Conservation (phyloP, 1,140 invertebrate genomes). For the Dryas iulia region DNA sequence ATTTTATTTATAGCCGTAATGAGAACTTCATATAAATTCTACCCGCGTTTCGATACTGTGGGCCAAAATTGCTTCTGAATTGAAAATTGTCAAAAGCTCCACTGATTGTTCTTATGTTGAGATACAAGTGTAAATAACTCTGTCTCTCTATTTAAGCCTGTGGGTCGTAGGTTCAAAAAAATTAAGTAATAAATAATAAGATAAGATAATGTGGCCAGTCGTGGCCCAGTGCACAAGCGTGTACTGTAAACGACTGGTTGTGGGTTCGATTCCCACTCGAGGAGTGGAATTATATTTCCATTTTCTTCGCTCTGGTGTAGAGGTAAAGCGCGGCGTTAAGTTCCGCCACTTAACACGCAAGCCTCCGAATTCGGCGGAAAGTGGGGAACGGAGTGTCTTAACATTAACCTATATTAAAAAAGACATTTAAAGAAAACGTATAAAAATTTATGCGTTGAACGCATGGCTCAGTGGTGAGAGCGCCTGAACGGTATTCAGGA, state of each 20-base stretch:
- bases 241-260: not conserved
- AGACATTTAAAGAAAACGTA: too few species aligned
- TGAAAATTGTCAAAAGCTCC: conserved; percentile 2
- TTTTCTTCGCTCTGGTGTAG: not conserved
- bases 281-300: not conserved
- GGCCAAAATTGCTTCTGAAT: not conserved
- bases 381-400: not conserved
- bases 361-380: not conserved
- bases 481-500: too few species aligned
- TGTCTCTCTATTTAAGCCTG: not conserved
- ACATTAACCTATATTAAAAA: too few species aligned
- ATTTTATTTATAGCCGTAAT: not conserved
- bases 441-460: too few species aligned
- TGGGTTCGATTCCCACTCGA: not conserved
- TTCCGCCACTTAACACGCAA: not conserved
- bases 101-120: not conserved
- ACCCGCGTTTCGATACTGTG: not conserved
- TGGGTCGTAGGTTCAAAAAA: not conserved
- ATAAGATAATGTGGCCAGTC: too few species aligned
- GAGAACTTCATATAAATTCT: not conserved
- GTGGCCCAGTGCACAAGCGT: not conserved
- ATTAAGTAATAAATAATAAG: not conserved
- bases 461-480: too few species aligned
- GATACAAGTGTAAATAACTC: not conserved
- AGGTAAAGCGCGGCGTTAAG: not conserved